Conservation (phyloP, 2,888 invertebrate species). For the Uloborus plumipes region DNA sequence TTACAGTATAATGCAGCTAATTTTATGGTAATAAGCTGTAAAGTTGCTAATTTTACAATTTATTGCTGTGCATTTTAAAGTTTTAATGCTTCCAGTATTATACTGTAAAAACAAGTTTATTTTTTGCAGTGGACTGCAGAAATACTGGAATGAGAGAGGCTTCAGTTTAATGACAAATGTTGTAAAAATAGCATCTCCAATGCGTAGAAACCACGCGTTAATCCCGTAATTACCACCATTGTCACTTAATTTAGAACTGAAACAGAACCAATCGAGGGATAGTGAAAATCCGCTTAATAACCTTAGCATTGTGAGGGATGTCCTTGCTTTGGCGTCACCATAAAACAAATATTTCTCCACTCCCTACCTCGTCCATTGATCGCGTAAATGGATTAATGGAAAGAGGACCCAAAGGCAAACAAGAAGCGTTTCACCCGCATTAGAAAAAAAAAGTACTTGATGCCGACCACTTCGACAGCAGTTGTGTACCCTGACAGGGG, state of each 20-base stretch:
- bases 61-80: no score
- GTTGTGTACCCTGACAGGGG: neutral
- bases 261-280: no score
- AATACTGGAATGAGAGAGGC: no score
- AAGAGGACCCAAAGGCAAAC: constrained; percentile 44
- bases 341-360: constrained; percentile 51
- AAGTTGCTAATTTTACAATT: no score
- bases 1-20: no score
- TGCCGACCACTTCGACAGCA: no score
- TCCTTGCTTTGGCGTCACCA: constrained; percentile 37
- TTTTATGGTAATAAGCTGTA: no score
- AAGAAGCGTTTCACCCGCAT: constrained; percentile 23
- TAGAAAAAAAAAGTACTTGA: constrained; percentile 25
- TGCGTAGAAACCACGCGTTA: neutral
- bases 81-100: no score
- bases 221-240: neutral
- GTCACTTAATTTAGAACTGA: no score
- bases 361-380: constrained; percentile 45
- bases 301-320: neutral
- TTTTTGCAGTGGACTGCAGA: no score
- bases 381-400: constrained; percentile 58
- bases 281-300: constrained; percentile 17
- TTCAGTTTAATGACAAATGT: neutral
- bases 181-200: neutral
- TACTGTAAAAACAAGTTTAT: no score